Evolutionary conservation across 2,888 invertebrate species (phyloP), one percentile per base, ranked within the genome.

Genomic region (Parnassius smintheus): DNA sequence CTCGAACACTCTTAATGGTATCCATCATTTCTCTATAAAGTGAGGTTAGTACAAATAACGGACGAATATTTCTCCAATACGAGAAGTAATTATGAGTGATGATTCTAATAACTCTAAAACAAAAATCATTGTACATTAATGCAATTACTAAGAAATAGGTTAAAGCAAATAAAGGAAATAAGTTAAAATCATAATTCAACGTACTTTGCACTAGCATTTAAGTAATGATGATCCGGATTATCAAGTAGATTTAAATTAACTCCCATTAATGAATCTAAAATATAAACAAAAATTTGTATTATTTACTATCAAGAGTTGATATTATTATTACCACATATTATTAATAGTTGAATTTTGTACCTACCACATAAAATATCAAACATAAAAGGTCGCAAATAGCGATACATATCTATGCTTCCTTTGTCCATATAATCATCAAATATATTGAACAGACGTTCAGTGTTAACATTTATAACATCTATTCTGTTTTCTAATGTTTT

Each of bases 351-450:
- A 22, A 18, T 35, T 57, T 57, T 18, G 12, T 18, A 72, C 75
- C 75, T 68, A 76, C 75, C 63, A 65, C 75, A 72, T 18, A 79
- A 61, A 55, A 75, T 70, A 56, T 79, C 79, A 51, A 72, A 75
- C 77, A 78, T 77, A 56, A 70, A 76, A 0, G 79, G 78, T 35
- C 71, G 68, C 8, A 78, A 62, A 64, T 75, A 78, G 35, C 69
- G 70, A 59, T 77, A 77, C 41, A 78, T 53, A 35, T 77, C 72
- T 25, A 77, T 66, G 2, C 68, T 66, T 1, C 58, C 65, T 45
- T 69, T 68, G 44, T 67, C 71, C 1, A 65, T 63, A 42, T 65
- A 63, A 44, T 63, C 58, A 52, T 73, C 73, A 2, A 79, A 65
- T 13, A 73, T 64, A 25, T 71, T 65, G 57, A 75, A 66, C 42